phyloP scores from a whole-genome alignment of 2,797 vertebrate species.

The Phyllotis vaccarum region DNA sequence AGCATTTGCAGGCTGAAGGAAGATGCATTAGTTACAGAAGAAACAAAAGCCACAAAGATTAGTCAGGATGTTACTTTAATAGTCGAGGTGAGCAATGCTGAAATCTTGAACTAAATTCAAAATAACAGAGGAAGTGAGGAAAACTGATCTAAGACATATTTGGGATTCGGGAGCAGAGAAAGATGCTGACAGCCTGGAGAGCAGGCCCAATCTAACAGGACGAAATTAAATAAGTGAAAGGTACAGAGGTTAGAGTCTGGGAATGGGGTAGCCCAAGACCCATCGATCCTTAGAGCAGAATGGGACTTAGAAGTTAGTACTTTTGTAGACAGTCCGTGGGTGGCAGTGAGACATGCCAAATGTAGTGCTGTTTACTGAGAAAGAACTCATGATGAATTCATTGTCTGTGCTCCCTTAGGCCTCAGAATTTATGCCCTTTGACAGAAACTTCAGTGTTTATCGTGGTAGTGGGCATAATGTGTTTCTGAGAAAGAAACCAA shows the following conservation, averaged over 20 bases:
- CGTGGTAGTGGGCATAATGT: not conserved
- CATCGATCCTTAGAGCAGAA: not conserved
- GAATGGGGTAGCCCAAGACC: not conserved
- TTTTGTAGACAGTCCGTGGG: slow-evolving; percentile 26
- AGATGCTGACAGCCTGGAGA: slow-evolving; percentile 25
- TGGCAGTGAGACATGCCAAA: not conserved
- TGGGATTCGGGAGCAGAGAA: slow-evolving; percentile 9
- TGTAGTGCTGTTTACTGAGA: not conserved
- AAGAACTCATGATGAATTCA: not conserved
- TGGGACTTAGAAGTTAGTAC: slow-evolving; percentile 13
- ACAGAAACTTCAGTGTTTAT: slow-evolving; percentile 14
- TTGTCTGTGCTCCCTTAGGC: not conserved
- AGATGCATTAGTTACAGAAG: slow-evolving; percentile 26
- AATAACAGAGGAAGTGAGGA: slow-evolving; percentile 39
- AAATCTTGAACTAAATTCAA: slow-evolving; percentile 47
- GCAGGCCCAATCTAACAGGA: not conserved
- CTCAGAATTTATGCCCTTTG: slow-evolving; percentile 31
- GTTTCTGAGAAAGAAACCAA: not conserved
- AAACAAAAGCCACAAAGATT: slow-evolving; percentile 50
- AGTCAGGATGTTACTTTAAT: slow-evolving; percentile 12
- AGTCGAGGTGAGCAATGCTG: not conserved
- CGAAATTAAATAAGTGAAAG: slow-evolving; percentile 51
- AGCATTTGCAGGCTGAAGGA: slow-evolving; percentile 22
- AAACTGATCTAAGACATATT: slow-evolving; percentile 49
- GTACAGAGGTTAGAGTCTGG: slow-evolving; percentile 24